Evolutionary conservation across 1,140 invertebrate genomes (phyloP), one percentile per base, ranked within the genome.

Genomic region (Drosophila dunni): DNA sequence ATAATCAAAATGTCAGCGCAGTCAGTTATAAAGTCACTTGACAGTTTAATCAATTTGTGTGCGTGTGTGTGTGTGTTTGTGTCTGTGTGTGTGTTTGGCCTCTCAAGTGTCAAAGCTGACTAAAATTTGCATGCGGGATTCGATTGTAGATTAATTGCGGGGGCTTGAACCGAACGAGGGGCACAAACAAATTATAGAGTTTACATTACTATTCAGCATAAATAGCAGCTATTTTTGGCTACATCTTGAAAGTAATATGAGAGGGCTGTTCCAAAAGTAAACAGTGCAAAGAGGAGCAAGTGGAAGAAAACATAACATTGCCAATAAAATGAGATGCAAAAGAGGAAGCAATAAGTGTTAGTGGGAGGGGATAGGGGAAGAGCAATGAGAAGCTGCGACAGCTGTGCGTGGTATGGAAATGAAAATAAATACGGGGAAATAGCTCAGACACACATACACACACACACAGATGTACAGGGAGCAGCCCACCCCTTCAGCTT

Each of bases 1-100:
- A 89, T 89, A 89, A 89, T 89, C 84, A 88, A 84, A 88, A 88
- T 84, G 85, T 84, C 84, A 89, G 76, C 75, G 74, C 81, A 81
- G 73, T 89, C 84, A 81, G 85, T 54, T 75, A 75, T 73, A 89
- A 89, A 88, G 85, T 88, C 84, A 89, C 78, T 89, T 84, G 84
- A 88, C 84, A 84, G 81, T 88, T 89, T 84, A 89, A 89, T 88
- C 83, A 88, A 88, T 83, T 83, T 84, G 73, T 79, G 64, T 69
- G 68, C 61, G 34, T 48, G 36, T 77, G 62, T 20, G 44, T 62
- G 17, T 51, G 13, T 44, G 56, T 51, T 46, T 63, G 57, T 60
- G 60, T 64, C 54, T 53, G 38, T 38, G 17, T 44, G 57, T 68
- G 44, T 68, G 50, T 38, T 15, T 51, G 48, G 50, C 57, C 48